A percentile compares a stretch with the other conserved stretches of the same genome.
Evolutionary conservation across 2,888 invertebrate species (phyloP).

Genomic region (Stomorhina lunata): DNA sequence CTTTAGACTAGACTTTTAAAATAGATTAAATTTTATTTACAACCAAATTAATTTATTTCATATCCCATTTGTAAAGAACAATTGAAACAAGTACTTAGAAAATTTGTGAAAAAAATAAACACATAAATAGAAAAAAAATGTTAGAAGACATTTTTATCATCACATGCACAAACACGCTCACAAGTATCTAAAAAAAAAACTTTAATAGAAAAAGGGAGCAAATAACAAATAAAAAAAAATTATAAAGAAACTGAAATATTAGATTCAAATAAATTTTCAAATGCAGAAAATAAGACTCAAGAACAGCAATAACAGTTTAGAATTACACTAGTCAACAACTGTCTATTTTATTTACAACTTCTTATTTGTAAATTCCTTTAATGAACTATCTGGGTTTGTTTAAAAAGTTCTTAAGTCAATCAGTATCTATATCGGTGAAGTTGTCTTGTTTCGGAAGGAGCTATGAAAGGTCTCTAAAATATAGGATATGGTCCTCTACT

Average conservation of each 20-base stretch:
- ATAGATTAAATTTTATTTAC: slow-evolving; percentile 3
- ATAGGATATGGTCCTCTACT: too few species aligned
- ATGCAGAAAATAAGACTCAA: slow-evolving; percentile 22
- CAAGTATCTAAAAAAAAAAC: background rate
- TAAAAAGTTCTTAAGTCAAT: too few species aligned
- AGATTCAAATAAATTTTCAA: slow-evolving; percentile 27
- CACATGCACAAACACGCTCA: background rate
- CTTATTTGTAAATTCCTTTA: too few species aligned
- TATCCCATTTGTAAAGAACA: slow-evolving; percentile 10
- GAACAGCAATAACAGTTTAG: background rate
- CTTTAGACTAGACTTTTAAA: background rate
- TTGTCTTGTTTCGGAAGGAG: too few species aligned
- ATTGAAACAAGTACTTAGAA: background rate
- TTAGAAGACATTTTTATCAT: slow-evolving; percentile 21
- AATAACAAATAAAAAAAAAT: background rate
- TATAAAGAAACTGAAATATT: background rate
- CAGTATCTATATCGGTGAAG: too few species aligned
- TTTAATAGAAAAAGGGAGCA: background rate
- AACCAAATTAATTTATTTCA: slow-evolving; percentile 21
- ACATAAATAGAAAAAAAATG: slow-evolving; percentile 4
- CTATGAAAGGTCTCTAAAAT: too few species aligned
- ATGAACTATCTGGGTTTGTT: too few species aligned
- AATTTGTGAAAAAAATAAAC: background rate
- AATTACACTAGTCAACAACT: background rate
- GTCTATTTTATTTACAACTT: background rate